phyloP scores from a whole-genome alignment of 2,888 invertebrate species.

The Nebria salina region DNA sequence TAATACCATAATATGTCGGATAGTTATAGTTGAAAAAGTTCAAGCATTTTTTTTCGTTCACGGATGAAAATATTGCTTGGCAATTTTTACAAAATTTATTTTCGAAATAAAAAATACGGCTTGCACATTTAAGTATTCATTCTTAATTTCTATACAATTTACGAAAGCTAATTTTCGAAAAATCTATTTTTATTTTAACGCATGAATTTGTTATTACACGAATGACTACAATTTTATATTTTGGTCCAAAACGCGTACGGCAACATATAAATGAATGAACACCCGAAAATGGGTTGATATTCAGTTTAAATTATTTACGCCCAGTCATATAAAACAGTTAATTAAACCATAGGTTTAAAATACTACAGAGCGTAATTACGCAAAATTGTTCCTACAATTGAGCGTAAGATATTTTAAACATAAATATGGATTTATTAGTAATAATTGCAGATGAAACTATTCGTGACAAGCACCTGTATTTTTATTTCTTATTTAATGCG shows the following conservation, averaged over 20 bases:
- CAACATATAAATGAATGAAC: neutral
- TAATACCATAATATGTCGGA: conserved; percentile 9
- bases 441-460: conserved; percentile 38
- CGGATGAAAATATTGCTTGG: conserved; percentile 14
- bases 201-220: conserved; percentile 14
- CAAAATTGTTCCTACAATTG: too few relatives aligned
- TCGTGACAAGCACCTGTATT: conserved; percentile 35
- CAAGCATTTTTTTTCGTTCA: conserved; percentile 12
- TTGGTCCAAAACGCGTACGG: conserved; percentile 35
- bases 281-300: neutral
- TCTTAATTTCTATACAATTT: conserved; percentile 41
- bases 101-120: conserved; percentile 33
- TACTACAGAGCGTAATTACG: too few relatives aligned
- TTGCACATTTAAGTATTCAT: conserved; percentile 42
- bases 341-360: too few relatives aligned
- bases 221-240: conserved; percentile 10
- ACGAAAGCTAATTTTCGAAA: conserved; percentile 44
- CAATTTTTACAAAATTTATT: conserved; percentile 12
- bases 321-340: neutral
- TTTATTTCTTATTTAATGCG: conserved; percentile 20
- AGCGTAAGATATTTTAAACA: neutral
- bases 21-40: neutral
- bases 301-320: conserved; percentile 4
- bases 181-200: conserved; percentile 27
- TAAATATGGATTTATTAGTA: conserved; percentile 9